A percentile compares a stretch with the other conserved stretches of the same genome.
phyloP scores from a whole-genome alignment of 2,113 vertebrate species.

The Etia nguti region DNA sequence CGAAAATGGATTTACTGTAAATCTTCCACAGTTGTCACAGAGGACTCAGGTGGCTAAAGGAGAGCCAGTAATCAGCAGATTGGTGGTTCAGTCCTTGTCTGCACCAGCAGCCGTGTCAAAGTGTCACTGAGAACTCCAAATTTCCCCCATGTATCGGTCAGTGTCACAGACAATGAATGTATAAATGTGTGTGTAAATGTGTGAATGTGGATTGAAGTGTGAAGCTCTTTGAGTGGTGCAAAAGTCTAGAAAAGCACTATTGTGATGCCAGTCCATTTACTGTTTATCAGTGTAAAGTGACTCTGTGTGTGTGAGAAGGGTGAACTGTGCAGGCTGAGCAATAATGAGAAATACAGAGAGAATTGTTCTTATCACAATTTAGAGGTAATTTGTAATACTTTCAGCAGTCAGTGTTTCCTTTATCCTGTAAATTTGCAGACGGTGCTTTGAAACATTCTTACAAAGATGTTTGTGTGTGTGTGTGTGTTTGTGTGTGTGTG shows the following conservation, averaged over 20 bases:
- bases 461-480: rapidly evolving
- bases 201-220: not conserved
- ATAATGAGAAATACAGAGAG: not conserved
- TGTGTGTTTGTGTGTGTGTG: not conserved
- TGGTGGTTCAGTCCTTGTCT: not conserved
- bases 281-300: not conserved
- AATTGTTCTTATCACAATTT: not conserved
- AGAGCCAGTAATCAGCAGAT: not conserved
- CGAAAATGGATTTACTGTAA: not conserved
- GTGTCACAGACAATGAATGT: not conserved
- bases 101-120: not conserved
- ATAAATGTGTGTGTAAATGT: not conserved
- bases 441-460: not conserved
- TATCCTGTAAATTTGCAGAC: not conserved
- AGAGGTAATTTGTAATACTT: not conserved
- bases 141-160: not conserved
- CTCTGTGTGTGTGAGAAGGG: not conserved
- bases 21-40: not conserved
- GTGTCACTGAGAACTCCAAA: not conserved
- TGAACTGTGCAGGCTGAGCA: not conserved
- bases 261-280: not conserved
- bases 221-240: not conserved
- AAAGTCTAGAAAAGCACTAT: not conserved
- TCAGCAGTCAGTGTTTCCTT: not conserved
- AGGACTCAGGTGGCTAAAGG: not conserved